Evolutionary conservation across 2,888 invertebrate species (phyloP), one percentile per base, ranked within the genome.

Genomic region (Celastrina argiolus): DNA sequence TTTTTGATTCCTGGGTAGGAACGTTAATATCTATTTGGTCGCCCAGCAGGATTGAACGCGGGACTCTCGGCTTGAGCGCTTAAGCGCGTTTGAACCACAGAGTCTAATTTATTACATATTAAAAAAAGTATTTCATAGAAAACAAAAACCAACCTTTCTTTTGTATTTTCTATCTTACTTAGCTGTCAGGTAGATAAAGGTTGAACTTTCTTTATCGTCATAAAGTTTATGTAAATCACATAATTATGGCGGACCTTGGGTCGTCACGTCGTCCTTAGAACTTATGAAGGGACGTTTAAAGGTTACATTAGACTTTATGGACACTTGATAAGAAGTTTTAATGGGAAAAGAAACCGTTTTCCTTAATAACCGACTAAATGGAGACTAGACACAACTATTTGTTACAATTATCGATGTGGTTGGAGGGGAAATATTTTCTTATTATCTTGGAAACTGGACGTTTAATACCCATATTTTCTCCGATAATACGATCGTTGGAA

Each of bases 241-340:
- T 22, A 26, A 51, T 51, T 51, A 26, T 51, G 18, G 22, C 51
- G 12, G 26, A 4, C 22, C 10, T 51, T 51, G 5, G 56, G 28
- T 5, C 6, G 56, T 56, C 58, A 31, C 58, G 58, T 31, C 58
- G 31, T 31, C 16, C 58, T 58, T 28, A 31, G 56, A 58, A 58
- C 56, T 58, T 14, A 28, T 56, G 14, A 56, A 28, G 16, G 28
- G 22, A 16, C 28, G 6, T 56, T 56, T n/a, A 56, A 31, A 58
- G 31, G 31, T 31, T 58, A 16, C 2, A 58, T 58, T 4, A 58
- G 36, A 61, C 14, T 61, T 39, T 61, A 61, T 61, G 22, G 36
- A 36, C 39, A 61, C 61, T 36, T 61, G 22, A 61, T 36, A 61
- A 36, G 36, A 61, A 61, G 36, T 61, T 39, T 61, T 39, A 39